Percentiles rank a stretch among this genome's conserved stretches.
Conservation (phyloP, 1,140 invertebrate genomes). For the Drosophila nebulosa region DNA sequence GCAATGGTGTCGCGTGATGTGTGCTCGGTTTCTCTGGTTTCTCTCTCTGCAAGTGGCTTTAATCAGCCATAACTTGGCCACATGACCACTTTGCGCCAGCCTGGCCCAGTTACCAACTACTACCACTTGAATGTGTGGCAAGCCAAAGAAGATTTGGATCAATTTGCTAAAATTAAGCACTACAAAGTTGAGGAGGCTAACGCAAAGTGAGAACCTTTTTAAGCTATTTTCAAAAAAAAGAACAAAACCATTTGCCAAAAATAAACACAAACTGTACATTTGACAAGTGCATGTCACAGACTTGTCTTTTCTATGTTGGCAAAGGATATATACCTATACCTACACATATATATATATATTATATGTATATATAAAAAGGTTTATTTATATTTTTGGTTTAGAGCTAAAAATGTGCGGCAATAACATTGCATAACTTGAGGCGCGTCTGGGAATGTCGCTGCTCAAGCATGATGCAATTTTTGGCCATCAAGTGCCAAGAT, state of each 20-base stretch:
- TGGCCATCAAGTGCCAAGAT: slow-evolving; percentile 53
- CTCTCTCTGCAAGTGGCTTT: background rate
- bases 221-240: slow-evolving; percentile 38
- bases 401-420: slow-evolving; percentile 56
- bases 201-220: slow-evolving; percentile 45
- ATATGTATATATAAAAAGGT: slow-evolving; percentile 21
- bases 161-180: background rate
- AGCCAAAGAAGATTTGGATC: too few species aligned
- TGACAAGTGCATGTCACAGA: slow-evolving; percentile 72
- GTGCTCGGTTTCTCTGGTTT: background rate
- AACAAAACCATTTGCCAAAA: slow-evolving; percentile 55
- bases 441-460: slow-evolving; percentile 71
- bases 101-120: background rate
- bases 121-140: too few species aligned
- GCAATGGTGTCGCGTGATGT: slow-evolving; percentile 32
- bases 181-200: slow-evolving; percentile 38
- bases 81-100: background rate
- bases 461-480: slow-evolving; percentile 63
- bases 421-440: slow-evolving; percentile 71
- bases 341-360: background rate
- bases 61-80: background rate
- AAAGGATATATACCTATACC: slow-evolving; percentile 29
- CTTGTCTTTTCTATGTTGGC: slow-evolving; percentile 28
- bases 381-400: slow-evolving; percentile 25
- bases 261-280: slow-evolving; percentile 54